A percentile compares a stretch with the other conserved stretches of the same genome.
phyloP scores from a whole-genome alignment of 37 sponge, comb jelly and placozoan species.

The Eunapius fragilis region DNA sequence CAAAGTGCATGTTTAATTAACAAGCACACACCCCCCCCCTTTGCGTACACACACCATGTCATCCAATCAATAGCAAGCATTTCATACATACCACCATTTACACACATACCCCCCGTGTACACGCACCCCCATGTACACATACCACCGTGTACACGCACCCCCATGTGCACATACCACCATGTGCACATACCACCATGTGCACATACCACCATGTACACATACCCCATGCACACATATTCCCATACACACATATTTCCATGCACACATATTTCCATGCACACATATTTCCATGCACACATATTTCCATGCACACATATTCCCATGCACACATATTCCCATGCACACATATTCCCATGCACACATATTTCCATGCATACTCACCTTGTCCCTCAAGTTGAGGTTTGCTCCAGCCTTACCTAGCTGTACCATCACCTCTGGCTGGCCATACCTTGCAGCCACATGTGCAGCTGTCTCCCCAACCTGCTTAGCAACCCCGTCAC shows the following conservation, averaged over 20 bases:
- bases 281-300: neutral
- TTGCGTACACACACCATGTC: too few species aligned
- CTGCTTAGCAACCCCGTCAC: constrained; percentile 8
- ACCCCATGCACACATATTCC: neutral
- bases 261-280: neutral
- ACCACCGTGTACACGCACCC: too few species aligned
- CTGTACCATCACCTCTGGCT: constrained; percentile 68
- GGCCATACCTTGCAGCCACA: constrained; percentile 84
- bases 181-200: neutral
- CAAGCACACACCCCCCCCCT: too few species aligned
- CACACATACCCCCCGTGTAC: too few species aligned
- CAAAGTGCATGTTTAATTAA: too few species aligned
- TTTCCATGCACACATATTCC: neutral
- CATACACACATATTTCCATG: neutral
- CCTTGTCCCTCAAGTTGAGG: constrained; percentile 79
- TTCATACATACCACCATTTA: neutral
- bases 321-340: neutral
- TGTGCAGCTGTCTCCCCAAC: constrained; percentile 78
- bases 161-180: too few species aligned
- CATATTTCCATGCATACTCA: neutral
- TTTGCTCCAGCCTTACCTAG: constrained; percentile 60
- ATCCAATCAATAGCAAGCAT: too few species aligned
- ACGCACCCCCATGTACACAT: too few species aligned
- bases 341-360: neutral
- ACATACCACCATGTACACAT: neutral